Evolutionary conservation across 2,888 invertebrate species (phyloP).

Genomic region (Meiosimyza decipiens): DNA sequence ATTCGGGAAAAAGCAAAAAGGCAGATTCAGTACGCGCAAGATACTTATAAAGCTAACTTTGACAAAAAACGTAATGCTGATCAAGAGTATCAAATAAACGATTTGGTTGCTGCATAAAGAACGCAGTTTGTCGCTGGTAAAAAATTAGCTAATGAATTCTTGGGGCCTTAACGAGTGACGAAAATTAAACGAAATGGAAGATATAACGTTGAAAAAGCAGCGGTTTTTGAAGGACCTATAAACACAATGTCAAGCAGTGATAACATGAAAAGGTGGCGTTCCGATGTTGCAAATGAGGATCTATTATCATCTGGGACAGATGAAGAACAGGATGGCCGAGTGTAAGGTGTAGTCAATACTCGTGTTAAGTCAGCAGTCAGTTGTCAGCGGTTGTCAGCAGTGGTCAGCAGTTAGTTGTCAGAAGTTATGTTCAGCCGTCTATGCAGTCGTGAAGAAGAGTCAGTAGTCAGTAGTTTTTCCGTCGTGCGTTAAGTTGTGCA

Average conservation of each 20-base stretch:
- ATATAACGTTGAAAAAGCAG: slow-evolving; percentile 39
- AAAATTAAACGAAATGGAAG: slow-evolving; percentile 40
- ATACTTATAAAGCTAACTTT: slow-evolving; percentile 38
- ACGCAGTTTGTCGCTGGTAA: slow-evolving; percentile 43
- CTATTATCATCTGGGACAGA: slow-evolving; percentile 37
- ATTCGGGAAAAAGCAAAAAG: slow-evolving; percentile 22
- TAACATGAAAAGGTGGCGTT: slow-evolving; percentile 42
- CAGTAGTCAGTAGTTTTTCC: too few species aligned
- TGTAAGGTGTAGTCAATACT: slow-evolving; percentile 21
- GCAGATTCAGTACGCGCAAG: slow-evolving; percentile 39
- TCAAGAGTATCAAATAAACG: slow-evolving; percentile 32
- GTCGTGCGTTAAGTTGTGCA: too few species aligned
- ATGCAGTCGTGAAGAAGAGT: too few species aligned
- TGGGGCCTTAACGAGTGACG: slow-evolving; percentile 43
- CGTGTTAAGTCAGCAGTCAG: too few species aligned
- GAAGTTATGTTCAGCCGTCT: too few species aligned
- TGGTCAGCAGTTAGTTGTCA: too few species aligned
- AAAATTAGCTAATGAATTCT: slow-evolving; percentile 42
- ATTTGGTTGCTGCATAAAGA: slow-evolving; percentile 41
- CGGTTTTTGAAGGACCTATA: slow-evolving; percentile 38
- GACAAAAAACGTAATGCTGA: slow-evolving; percentile 40
- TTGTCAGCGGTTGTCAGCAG: too few species aligned
- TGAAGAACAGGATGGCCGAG: slow-evolving; percentile 41
- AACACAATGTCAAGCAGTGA: slow-evolving; percentile 37
- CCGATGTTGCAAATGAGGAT: slow-evolving; percentile 32